Evolutionary conservation across 2,113 vertebrate genomes (phyloP), one percentile per base, ranked within the genome.

Genomic region (Eleginops maclovinus): DNA sequence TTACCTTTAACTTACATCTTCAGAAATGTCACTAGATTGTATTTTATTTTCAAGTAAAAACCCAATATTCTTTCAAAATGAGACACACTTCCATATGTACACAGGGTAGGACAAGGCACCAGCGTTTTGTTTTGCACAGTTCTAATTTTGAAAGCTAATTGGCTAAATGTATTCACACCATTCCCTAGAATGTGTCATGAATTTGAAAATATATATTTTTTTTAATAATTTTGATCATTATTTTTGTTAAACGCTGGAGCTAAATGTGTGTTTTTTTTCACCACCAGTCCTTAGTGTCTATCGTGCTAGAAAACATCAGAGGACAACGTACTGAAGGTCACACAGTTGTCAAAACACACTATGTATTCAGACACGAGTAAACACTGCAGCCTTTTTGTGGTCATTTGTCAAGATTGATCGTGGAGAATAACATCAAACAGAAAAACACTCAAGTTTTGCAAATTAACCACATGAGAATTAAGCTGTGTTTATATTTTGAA

Each of bases 401-500:
- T 87, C 81, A 84, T 85, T 86, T 88, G 83, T 86, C 79, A 82
- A 65, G 62, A 89, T 51, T 44, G 60, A 28, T 71, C 77, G 77
- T 70, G 63, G 65, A 68, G 59, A 83, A 72, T 50, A 83, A 77
- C 50, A 84, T 85, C 72, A 87, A 88, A 87, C 41, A 22, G 43
- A 62, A 73, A 79, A 85, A 70, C 53, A 41, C 24, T 59, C 51
- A 54, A 79, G 68, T 75, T 44, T 76, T 85, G 75, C 78, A 90
- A 90, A 91, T 89, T 83, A 85, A 76, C 60, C 90, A 87, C 82
- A 68, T 14, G 68, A 84, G 86, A 85, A 81, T 88, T 53, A 13
- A 19, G 5, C 24, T 40, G 55, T 73, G 58, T 59, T 86, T 70
- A 36, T 67, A 47, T 70, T 76, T 88, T 64, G 50, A 88, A 73